Conservation (phyloP, 2,113 vertebrate species). For the Cisticola juncidis region DNA sequence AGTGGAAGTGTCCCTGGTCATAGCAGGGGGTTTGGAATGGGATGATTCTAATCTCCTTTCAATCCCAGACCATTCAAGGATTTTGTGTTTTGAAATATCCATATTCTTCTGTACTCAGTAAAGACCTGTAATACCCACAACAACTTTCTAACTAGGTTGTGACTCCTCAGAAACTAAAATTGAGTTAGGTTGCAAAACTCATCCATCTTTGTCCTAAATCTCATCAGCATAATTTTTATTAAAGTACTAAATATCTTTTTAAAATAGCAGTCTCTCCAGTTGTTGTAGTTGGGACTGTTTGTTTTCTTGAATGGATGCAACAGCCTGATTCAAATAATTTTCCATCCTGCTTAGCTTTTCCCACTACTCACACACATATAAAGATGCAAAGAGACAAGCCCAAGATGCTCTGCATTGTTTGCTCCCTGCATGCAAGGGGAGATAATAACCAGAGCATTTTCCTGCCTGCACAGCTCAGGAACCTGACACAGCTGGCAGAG, state of each 20-base stretch:
- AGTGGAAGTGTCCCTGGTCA: background rate
- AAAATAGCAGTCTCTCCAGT: background rate
- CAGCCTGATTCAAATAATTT: background rate
- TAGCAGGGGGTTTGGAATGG: accelerated
- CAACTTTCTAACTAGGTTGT: background rate
- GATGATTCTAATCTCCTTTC: background rate
- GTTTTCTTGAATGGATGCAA: background rate
- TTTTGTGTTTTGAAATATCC: background rate
- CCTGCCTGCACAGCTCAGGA: background rate
- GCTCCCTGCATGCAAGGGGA: background rate
- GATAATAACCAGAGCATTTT: background rate
- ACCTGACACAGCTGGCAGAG: slow-evolving; percentile 2
- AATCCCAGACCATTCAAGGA: background rate
- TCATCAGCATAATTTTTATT: background rate
- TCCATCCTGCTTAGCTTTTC: background rate
- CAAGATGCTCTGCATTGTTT: background rate
- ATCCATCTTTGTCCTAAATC: background rate
- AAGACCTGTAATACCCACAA: background rate
- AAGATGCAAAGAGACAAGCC: background rate
- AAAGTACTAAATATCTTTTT: background rate
- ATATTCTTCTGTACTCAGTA: background rate
- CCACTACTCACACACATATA: background rate
- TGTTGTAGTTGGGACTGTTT: background rate
- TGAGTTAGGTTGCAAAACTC: background rate
- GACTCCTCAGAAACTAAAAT: background rate